Percentiles rank a stretch among this genome's conserved stretches.
phyloP scores from a whole-genome alignment of 2,888 invertebrate genomes.

The Machimus atricapillus region DNA sequence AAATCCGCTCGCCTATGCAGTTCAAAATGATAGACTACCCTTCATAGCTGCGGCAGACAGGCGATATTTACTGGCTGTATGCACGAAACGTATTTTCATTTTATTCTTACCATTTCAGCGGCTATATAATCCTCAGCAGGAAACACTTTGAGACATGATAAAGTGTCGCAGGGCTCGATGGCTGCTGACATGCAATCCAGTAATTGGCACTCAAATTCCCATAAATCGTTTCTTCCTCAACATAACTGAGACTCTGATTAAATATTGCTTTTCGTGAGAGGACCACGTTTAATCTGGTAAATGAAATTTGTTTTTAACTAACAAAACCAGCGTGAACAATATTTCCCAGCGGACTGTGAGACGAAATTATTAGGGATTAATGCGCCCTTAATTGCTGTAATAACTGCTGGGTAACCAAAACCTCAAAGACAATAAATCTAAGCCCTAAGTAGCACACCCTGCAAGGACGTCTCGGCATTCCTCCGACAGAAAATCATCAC shows the following conservation, averaged over 20 bases:
- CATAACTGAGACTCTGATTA: neutral
- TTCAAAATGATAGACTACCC: neutral
- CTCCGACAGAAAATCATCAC: slow-evolving; percentile 11
- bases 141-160: neutral
- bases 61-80: neutral
- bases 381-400: slow-evolving; percentile 11
- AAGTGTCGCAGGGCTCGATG: neutral
- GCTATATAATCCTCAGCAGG: neutral
- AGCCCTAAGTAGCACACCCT: neutral
- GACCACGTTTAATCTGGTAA: neutral
- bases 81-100: neutral
- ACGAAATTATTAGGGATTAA: neutral
- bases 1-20: neutral
- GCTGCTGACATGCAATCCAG: neutral
- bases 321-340: neutral
- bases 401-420: slow-evolving; percentile 23
- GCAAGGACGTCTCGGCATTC: neutral
- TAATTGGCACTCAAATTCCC: neutral
- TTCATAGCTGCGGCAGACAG: neutral
- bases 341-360: neutral
- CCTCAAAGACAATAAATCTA: slow-evolving; percentile 9
- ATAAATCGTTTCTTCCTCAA: neutral
- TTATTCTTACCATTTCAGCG: neutral
- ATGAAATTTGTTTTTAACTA: neutral
- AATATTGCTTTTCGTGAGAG: neutral